Base-by-base conservation (phyloP, 2,888 invertebrate genomes). In the Stegophylla sp. region DNA sequence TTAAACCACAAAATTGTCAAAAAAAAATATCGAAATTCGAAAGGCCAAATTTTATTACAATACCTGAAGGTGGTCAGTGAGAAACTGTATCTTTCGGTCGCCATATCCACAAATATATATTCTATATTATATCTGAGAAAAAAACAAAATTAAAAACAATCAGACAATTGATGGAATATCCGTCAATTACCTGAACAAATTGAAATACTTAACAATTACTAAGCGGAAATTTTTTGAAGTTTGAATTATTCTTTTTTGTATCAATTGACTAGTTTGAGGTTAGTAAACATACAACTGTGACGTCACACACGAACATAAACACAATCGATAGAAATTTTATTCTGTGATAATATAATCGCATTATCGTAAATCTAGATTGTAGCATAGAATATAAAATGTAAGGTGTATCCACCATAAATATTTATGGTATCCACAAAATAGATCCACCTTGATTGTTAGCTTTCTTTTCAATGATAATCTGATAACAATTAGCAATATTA, bases 31-130 rank as follows among this genome's bases (percentile, higher is more conserved):
- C 3, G 48, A 26, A 56, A 17, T 26, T 13, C n/a, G 26, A 59
- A 41, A 15, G 53, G 3, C 66, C 79, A 83, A 81, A n/a, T 48
- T n/a, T n/a, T n/a, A 85, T 84, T 87, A n/a, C n/a, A n/a, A n/a
- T 89, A 92, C 93, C 92, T 93, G 86, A 93, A 93, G 84, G 93
- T 93, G 79, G 93, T 98, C 84, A 98, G 89, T 76, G 97, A 98
- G 89, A 98, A 98, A 89, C 97, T 97, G 86, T 98, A 98, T 85
- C 97, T 91, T 88, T 97, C 97, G 73, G 95, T 94, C 88, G 95
- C 93, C 96, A 96, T 96, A 90, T 90, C 92, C 7, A 1, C 17
- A 3, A n/a, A 66, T 15, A 9, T 7, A 48, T 17, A 17, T 9
- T 34, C 9, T 61, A 41, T 7, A 20, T n/a, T n/a, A n/a, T n/a